Conservation (phyloP, 2,888 invertebrate species). For the Caenorhabditis wallacei region DNA sequence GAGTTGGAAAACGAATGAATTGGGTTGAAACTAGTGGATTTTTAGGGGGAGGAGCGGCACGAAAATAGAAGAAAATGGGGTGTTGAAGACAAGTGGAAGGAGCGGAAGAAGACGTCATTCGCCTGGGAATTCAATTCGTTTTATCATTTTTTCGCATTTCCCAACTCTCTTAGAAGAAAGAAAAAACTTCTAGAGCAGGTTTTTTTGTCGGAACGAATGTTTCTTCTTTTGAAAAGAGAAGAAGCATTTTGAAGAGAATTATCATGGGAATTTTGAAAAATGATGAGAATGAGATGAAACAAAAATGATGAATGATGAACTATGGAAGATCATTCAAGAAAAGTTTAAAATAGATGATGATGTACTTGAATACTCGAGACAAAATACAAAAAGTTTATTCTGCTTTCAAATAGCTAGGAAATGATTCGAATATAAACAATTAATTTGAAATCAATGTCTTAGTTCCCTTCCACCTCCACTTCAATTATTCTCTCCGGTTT, state of each 20-base stretch:
- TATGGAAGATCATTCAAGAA: conserved; percentile 15
- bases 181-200: conserved; percentile 33
- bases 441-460: no score
- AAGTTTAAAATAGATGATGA: conserved; percentile 1
- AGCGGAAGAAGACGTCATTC: conserved; percentile 46
- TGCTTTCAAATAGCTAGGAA: no score
- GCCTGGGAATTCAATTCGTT: conserved; percentile 53
- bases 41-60: conserved; percentile 11
- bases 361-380: no score
- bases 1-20: conserved; percentile 24
- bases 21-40: conserved; percentile 6
- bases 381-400: no score
- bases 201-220: conserved; percentile 42
- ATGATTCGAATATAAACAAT: no score
- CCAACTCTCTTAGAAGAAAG: conserved; percentile 8
- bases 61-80: conserved; percentile 37
- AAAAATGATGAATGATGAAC: conserved; percentile 18
- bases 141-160: conserved; percentile 35
- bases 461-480: conserved; percentile 21
- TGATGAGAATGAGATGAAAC: conserved; percentile 4
- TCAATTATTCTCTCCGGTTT: conserved; percentile 41
- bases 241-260: not conserved
- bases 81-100: conserved; percentile 21
- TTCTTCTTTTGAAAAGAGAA: conserved; percentile 22
- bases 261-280: conserved; percentile 20